Conservation (phyloP, 2,888 invertebrate genomes). For the Stenichneumon culpator region DNA sequence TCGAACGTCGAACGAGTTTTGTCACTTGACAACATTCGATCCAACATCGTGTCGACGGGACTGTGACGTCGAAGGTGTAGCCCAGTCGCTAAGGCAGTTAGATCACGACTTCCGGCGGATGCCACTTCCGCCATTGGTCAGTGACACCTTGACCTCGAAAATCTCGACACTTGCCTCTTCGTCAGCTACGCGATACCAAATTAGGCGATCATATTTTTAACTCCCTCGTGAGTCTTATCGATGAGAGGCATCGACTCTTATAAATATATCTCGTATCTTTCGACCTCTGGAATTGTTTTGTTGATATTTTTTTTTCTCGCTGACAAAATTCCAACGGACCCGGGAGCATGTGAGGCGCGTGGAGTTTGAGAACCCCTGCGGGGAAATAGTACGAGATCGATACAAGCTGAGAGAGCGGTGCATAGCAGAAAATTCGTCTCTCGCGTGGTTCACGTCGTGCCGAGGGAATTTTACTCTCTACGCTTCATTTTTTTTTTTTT, state of each 20-base stretch:
- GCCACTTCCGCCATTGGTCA: slow-evolving; percentile 72
- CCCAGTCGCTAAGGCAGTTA: slow-evolving; percentile 33
- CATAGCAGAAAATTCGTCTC: slow-evolving; percentile 61
- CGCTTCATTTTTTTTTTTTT: background rate
- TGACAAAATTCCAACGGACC: slow-evolving; percentile 4
- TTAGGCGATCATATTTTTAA: background rate
- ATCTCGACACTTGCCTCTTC: background rate
- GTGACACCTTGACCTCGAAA: slow-evolving; percentile 69
- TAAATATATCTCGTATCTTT: background rate
- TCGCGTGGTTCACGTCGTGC: slow-evolving; percentile 29
- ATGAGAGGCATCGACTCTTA: background rate
- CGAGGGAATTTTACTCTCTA: slow-evolving; percentile 16
- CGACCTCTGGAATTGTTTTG: background rate
- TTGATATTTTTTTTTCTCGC: slow-evolving; percentile 7
- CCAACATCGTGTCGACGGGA: background rate
- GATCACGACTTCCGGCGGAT: slow-evolving; percentile 72
- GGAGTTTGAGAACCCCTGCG: slow-evolving; percentile 62
- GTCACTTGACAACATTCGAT: background rate
- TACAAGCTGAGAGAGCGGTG: slow-evolving; percentile 56
- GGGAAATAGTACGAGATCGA: slow-evolving; percentile 66
- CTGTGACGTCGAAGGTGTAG: slow-evolving; percentile 1
- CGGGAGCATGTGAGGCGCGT: background rate
- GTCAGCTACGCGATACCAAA: background rate
- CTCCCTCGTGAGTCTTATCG: background rate
- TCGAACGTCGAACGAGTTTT: background rate